Conservation (phyloP, 2,888 invertebrate genomes). For the Mayetiola destructor region DNA sequence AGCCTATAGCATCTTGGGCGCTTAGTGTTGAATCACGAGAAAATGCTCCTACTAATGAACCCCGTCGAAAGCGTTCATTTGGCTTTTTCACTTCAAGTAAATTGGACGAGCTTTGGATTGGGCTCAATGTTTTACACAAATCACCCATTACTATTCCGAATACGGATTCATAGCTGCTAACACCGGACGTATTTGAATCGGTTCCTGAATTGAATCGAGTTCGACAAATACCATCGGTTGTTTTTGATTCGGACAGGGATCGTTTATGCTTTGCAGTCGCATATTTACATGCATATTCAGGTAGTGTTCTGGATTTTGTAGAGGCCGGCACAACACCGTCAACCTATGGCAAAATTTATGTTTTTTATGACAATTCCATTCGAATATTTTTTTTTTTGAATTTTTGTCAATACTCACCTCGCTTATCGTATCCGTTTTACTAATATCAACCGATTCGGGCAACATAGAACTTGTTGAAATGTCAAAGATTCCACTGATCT, state of each 20-base stretch:
- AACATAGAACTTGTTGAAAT: constrained; percentile 29
- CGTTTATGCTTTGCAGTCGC: constrained; percentile 41
- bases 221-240: constrained; percentile 44
- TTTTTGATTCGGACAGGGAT: constrained; percentile 53
- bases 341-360: constrained; percentile 1
- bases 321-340: constrained; percentile 14
- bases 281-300: constrained; percentile 30
- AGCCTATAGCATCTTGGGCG: constrained; percentile 61
- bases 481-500: constrained; percentile 31
- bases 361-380: constrained; percentile 13
- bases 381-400: constrained; percentile 16
- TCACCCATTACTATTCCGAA: constrained; percentile 42
- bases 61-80: constrained; percentile 24
- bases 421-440: constrained; percentile 21
- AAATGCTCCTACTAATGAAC: constrained; percentile 27
- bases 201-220: constrained; percentile 45
- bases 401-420: constrained; percentile 21
- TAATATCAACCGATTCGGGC: constrained; percentile 26
- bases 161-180: constrained; percentile 67
- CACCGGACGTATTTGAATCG: constrained; percentile 71
- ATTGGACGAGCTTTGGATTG: constrained; percentile 75
- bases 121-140: constrained; percentile 54
- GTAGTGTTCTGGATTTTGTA: constrained; percentile 38
- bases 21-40: constrained; percentile 39
- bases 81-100: constrained; percentile 39